Evolutionary conservation across 1,140 invertebrate genomes (phyloP), one percentile per base, ranked within the genome.

Genomic region (Notospermus geniculatus): DNA sequence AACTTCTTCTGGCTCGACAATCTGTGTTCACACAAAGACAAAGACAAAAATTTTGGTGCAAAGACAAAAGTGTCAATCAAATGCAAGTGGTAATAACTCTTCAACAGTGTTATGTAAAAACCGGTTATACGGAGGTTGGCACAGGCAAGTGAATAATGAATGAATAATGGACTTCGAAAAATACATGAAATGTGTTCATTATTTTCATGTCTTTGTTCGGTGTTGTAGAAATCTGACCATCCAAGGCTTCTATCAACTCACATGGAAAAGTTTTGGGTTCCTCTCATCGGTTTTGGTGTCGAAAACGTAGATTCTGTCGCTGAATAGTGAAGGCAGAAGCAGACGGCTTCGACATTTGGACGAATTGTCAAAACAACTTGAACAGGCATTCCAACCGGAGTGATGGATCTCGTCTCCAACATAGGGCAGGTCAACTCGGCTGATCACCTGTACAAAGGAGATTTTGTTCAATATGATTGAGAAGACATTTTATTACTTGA

Each of bases 351-450:
- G 81, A 61, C 86, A 87, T 13, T 87, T 84, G 0, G 84, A 81
- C 0, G 82, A 71, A 65, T 88, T 87, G 46, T 84, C 83, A 76
- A 88, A 84, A 77, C 93, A 97, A 80, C 92, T 95, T 65, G 92
- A 94, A 76, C 95, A 98, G 9, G 92, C 87, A 75, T 98, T 98
- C 95, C 95, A 98, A 0, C 95, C 95, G 19, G 88, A 90, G 76
- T 98, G 95, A 77, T 98, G 95, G 0, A 98, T 76, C 79, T 98
- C 95, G 74, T 98, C 92, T 1, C 88, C 90, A 4, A 84, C 73
- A 57, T 89, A 79, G n/a, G 88, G 87, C 72, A 94, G 89, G 61
- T 88, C 84, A 0, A 92, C 84, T 53, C 92, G 88, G 75, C 92
- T 88, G 54, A 98, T 90, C 2, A 98, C 90, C 95, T 97, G 72